Evolutionary conservation across 2,113 vertebrate genomes (phyloP).

Genomic region (Edolisoma coerulescens): DNA sequence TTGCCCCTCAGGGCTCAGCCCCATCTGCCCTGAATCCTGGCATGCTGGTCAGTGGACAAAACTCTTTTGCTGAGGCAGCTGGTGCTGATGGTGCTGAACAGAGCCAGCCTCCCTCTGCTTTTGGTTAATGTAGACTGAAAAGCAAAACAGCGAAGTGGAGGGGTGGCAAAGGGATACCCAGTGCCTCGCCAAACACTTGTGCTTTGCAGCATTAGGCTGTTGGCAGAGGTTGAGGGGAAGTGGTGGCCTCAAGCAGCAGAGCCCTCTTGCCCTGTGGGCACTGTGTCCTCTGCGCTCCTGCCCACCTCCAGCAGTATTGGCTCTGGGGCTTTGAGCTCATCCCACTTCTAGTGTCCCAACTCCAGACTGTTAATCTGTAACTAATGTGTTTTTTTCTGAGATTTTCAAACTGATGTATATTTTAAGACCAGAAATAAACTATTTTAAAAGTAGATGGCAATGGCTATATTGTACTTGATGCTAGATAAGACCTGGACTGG

Average conservation of each 20-base stretch:
- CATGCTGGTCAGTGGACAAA: not conserved
- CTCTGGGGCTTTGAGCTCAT: not conserved
- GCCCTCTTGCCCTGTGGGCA: not conserved
- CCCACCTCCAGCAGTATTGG: constrained; percentile 9
- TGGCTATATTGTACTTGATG: not conserved
- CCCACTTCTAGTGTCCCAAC: constrained; percentile 24
- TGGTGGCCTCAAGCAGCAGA: not conserved
- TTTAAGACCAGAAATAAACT: constrained; percentile 94
- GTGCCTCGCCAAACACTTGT: not conserved
- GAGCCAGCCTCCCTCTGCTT: not conserved
- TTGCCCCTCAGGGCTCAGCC: not conserved
- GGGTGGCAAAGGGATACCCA: not conserved
- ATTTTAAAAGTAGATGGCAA: constrained; percentile 84
- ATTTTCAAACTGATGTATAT: constrained; percentile 91
- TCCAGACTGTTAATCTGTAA: constrained; percentile 87
- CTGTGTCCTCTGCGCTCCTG: not conserved
- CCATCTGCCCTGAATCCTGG: not conserved
- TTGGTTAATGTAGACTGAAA: not conserved
- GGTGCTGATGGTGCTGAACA: not conserved
- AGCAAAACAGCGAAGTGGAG: not conserved
- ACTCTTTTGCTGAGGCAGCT: not conserved
- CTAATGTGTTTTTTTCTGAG: constrained; percentile 80
- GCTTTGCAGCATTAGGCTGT: not conserved
- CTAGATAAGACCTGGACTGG: not conserved
- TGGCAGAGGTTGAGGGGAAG: not conserved